These are phyloP conservation scores for Miichthys miiuy DNA, from an alignment of 2,797 vertebrate genomes.

Conservation along the genomic window DNA sequence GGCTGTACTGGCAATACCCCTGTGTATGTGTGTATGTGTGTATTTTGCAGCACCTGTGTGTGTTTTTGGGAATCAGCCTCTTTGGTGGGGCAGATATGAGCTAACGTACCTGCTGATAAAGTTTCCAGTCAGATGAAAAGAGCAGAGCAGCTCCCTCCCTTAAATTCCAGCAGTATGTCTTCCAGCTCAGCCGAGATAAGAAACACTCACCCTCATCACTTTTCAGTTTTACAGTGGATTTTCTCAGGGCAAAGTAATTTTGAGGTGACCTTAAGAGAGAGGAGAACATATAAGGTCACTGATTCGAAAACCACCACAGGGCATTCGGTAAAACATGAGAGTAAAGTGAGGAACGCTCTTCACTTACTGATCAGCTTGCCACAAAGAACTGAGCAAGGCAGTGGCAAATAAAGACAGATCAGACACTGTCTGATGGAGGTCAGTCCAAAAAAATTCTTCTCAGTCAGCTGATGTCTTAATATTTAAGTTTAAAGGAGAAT, in stretches of 20 bases:
- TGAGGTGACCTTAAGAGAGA: neutral
- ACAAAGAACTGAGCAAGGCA: neutral
- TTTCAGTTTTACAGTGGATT: neutral
- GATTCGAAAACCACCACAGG: neutral
- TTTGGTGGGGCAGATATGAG: conserved; percentile 29
- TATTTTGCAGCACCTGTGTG: neutral
- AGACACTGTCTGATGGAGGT: neutral
- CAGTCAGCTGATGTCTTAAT: neutral
- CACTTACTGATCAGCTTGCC: neutral
- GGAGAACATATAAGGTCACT: neutral
- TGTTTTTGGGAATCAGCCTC: conserved; percentile 13
- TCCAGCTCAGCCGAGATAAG: conserved; percentile 12
- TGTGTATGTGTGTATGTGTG: neutral
- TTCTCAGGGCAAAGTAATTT: neutral
- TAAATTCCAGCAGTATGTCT: conserved; percentile 47
- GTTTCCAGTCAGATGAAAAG: conserved; percentile 19
- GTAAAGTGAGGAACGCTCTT: neutral
- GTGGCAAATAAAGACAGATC: neutral
- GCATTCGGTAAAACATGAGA: neutral
- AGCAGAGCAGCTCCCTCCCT: conserved; percentile 42
- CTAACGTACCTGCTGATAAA: conserved; percentile 42
- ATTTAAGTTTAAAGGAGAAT: neutral
- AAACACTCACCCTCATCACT: neutral
- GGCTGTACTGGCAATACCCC: neutral
- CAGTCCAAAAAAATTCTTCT: neutral